Percentiles rank a stretch among this genome's conserved stretches.
Evolutionary conservation across 2,888 invertebrate genomes (phyloP).

Genomic region (Agriopis marginaria): DNA sequence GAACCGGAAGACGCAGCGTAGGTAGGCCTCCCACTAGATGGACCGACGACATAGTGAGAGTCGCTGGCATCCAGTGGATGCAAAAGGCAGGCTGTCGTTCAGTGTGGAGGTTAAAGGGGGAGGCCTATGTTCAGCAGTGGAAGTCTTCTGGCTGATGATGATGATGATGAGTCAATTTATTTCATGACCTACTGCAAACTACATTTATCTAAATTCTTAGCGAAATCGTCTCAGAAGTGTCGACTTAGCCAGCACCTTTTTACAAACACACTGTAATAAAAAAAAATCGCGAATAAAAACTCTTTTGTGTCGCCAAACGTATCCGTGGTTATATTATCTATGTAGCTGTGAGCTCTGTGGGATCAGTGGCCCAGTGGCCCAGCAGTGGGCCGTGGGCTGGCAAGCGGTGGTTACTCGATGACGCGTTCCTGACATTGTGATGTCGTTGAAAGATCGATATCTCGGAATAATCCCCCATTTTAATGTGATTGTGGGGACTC

Average conservation of each 20-base stretch:
- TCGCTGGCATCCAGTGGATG: too few species aligned
- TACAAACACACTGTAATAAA: constrained; percentile 59
- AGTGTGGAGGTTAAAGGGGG: too few species aligned
- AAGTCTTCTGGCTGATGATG: too few species aligned
- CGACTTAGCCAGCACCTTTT: constrained; percentile 59
- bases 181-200: neutral
- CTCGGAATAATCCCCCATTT: constrained; percentile 66
- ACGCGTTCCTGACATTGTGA: constrained; percentile 52
- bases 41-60: too few species aligned
- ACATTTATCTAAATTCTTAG: neutral
- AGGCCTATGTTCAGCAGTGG: too few species aligned
- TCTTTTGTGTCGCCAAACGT: constrained; percentile 54
- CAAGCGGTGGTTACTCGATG: constrained; percentile 62
- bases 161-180: too few species aligned
- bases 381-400: constrained; percentile 55
- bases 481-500: constrained; percentile 27
- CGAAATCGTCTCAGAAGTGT: constrained; percentile 67
- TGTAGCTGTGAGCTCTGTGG: neutral
- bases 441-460: constrained; percentile 69
- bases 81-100: too few species aligned
- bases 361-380: constrained; percentile 24
- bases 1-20: too few species aligned
- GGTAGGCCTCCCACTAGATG: too few species aligned
- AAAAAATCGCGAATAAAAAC: constrained; percentile 78
- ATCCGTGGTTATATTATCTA: too few species aligned